phyloP scores from a whole-genome alignment of 2,888 invertebrate genomes.

The Apodemia hepburni region DNA sequence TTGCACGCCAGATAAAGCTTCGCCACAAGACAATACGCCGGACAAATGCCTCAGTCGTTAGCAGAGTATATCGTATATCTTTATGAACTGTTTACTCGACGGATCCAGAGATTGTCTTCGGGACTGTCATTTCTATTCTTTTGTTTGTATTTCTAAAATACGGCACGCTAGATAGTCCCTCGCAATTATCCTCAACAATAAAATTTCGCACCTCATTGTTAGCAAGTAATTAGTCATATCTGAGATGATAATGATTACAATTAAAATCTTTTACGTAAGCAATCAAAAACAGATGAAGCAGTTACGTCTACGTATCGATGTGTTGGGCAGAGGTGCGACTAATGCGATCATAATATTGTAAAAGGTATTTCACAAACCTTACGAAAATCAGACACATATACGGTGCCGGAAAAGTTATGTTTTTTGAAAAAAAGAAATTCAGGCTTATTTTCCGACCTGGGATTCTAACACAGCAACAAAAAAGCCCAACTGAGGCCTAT shows the following conservation, averaged over 20 bases:
- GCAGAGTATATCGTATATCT: slow-evolving; percentile 61
- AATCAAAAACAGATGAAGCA: too few species aligned
- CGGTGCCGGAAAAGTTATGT: too few species aligned
- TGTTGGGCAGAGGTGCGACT: not conserved
- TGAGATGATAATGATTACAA: not conserved
- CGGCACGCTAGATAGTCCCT: slow-evolving; percentile 7
- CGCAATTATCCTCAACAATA: slow-evolving; percentile 14
- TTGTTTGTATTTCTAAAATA: slow-evolving; percentile 16
- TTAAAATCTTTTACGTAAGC: not conserved
- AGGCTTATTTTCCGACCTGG: too few species aligned
- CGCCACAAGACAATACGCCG: slow-evolving; percentile 72
- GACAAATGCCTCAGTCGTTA: slow-evolving; percentile 68
- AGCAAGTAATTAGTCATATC: not conserved
- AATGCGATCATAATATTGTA: too few species aligned
- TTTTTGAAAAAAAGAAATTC: too few species aligned
- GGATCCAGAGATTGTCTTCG: slow-evolving; percentile 47
- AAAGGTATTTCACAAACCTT: too few species aligned
- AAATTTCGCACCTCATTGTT: slow-evolving; percentile 15
- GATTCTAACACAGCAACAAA: too few species aligned
- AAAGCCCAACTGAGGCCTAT: too few species aligned
- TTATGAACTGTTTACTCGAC: slow-evolving; percentile 66
- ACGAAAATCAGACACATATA: too few species aligned
- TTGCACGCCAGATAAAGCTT: slow-evolving; percentile 74
- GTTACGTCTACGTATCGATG: not conserved
- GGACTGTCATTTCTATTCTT: slow-evolving; percentile 19